Percentiles rank a stretch among this genome's conserved stretches.
Conservation (phyloP, 1,140 invertebrate species). For the Carposina sasakii region DNA sequence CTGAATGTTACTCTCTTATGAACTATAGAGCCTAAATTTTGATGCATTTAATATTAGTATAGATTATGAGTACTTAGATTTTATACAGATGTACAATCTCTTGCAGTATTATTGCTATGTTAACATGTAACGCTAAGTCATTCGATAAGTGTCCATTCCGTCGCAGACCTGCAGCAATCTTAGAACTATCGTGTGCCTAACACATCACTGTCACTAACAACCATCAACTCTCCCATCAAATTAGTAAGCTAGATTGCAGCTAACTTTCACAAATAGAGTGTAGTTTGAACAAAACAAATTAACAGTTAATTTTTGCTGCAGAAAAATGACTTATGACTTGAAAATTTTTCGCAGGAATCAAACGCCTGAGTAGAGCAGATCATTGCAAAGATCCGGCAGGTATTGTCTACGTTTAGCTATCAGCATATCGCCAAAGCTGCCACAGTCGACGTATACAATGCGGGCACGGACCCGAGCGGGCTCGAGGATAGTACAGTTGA, state of each 20-base stretch:
- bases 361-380: slow-evolving; percentile 85
- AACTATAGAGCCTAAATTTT: slow-evolving; percentile 65
- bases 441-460: slow-evolving; percentile 66
- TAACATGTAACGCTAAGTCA: slow-evolving; percentile 34
- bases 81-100: slow-evolving; percentile 61
- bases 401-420: slow-evolving; percentile 81
- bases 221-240: slow-evolving; percentile 31
- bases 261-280: slow-evolving; percentile 46
- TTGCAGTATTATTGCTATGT: slow-evolving; percentile 64
- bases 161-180: slow-evolving; percentile 32
- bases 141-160: slow-evolving; percentile 19
- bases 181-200: slow-evolving; percentile 17
- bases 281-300: slow-evolving; percentile 39
- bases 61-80: slow-evolving; percentile 60
- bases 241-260: slow-evolving; percentile 51
- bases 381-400: slow-evolving; percentile 83
- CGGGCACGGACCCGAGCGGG: slow-evolving; percentile 42
- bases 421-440: slow-evolving; percentile 76
- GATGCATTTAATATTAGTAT: slow-evolving; percentile 64
- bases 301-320: slow-evolving; percentile 33
- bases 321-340: slow-evolving; percentile 46
- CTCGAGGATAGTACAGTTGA: slow-evolving; percentile 54
- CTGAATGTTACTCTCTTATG: slow-evolving; percentile 67
- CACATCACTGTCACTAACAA: slow-evolving; percentile 28
- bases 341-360: slow-evolving; percentile 77